Evolutionary conservation across 2,113 vertebrate genomes (phyloP), one percentile per base, ranked within the genome.

Genomic region (Nibea albiflora): DNA sequence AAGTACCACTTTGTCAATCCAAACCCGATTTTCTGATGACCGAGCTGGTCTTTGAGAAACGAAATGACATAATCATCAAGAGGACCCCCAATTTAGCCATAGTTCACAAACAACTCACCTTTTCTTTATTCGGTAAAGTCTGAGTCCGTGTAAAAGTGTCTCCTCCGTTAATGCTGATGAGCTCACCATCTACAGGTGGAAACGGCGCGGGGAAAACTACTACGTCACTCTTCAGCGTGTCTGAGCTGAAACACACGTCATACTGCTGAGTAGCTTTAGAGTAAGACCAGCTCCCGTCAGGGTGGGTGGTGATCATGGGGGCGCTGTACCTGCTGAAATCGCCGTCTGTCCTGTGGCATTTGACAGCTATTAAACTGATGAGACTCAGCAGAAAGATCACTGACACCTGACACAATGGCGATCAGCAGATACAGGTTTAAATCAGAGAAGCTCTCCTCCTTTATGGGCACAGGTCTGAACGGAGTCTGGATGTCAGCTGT

Each of bases 201-300:
- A 71, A 92, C 12, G 81, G 70, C 0, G 35, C 35, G 4, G 89
- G 89, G 62, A 88, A 91, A 84, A 92, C 89, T 57, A 91, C 76
- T 22, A 91, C 64, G 72, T 92, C 91, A 88, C 91, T 92, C 81
- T 90, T 92, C 54, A 89, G 35, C 11, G 89, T 91, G 84, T 92
- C 91, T 67, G 91, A 91, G 63, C 90, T 91, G 80, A 89, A 92
- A 60, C 92, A 91, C 70, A 90, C 88, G 85, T 92, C 91, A 68
- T 91, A 91, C 35, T 91, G 91, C 81, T 89, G 91, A 73, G 87
- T 91, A 71, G 64, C 35, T 70, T 92, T 91, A 2, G 90, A 90
- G 76, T 91, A 92, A 87, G 88, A 90, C 88, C 92, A 93, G 79
- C 84, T 93, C 47, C 90, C 91, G 83, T 86, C 63, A 85, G 78